Evolutionary conservation across 2,888 invertebrate species (phyloP).

Genomic region (Syrista parreyssii): DNA sequence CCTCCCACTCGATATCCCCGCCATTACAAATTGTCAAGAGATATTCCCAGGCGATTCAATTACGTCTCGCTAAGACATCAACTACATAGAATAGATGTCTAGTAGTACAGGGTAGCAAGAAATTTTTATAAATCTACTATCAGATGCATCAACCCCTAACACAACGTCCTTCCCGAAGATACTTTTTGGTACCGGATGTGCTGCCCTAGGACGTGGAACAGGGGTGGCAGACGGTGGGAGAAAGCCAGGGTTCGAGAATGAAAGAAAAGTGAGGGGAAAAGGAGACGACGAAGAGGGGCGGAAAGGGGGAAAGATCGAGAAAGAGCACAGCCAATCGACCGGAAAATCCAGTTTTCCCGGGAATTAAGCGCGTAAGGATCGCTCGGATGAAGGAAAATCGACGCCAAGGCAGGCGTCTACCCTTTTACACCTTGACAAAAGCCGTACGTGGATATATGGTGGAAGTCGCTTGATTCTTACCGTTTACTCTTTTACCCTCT

Average conservation of each 20-base stretch:
- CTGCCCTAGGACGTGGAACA: neutral
- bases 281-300: too few relatives aligned
- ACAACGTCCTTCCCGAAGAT: neutral
- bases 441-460: neutral
- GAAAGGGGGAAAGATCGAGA: neutral
- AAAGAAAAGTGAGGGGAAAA: neutral
- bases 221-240: neutral
- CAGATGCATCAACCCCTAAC: neutral
- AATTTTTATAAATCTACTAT: neutral
- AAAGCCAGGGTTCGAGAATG: neutral
- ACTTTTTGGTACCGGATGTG: neutral
- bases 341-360: constrained; percentile 56
- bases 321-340: constrained; percentile 35
- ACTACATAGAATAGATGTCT: neutral
- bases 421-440: neutral
- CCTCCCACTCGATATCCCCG: neutral
- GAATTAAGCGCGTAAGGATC: constrained; percentile 36
- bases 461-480: neutral
- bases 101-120: too few relatives aligned
- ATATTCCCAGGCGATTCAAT: neutral
- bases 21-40: neutral
- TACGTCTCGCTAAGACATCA: neutral
- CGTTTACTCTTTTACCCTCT: neutral
- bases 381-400: neutral
- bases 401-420: neutral